Evolutionary conservation across 2,113 vertebrate species (phyloP), one percentile per base, ranked within the genome.

Genomic region (Phrynosoma platyrhinos): DNA sequence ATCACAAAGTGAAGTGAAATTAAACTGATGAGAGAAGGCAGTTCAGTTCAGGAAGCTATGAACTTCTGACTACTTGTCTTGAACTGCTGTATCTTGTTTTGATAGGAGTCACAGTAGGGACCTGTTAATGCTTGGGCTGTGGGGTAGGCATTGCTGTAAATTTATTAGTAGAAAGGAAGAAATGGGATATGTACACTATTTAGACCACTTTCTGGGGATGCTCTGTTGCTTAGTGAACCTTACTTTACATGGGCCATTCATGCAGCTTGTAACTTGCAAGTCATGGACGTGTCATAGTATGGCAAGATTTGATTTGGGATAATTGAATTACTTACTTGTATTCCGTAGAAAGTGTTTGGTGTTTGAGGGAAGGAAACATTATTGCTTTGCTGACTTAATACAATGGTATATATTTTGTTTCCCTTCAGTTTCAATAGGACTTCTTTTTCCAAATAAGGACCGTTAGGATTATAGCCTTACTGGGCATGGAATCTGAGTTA

Each of bases 401-500:
- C 13, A 18, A 16, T 27, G 72, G n/a, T 40, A 72, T 42, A 25
- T 47, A 47, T 69, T 82, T 18, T 27, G 42, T 40, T 84, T 76
- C n/a, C 13, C 53, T 75, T 76, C 14, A 25, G 25, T 85, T 76
- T 71, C n/a, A 36, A n/a, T 36, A 55, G 18, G 30, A 71, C 25
- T 74, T 75, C 13, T 12, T 52, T 12, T 52, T 32, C 72, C 83
- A 75, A 76, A 76, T 64, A 76, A 64, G 55, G 83, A 64, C 25
- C 9, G 25, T 78, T 85, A 64, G 84, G 27, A 64, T 85, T 92
- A 55, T 85, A 91, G 76, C 84, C 58, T 75, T 89, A 94, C 89
- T 94, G 92, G 92, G 91, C 94, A 94, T 95, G 94, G 93, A 94
- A 95, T 94, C 93, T 82, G 80, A 87, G 92, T 88, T 89, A 87